Evolutionary conservation across 2,797 vertebrate genomes (phyloP), one percentile per base, ranked within the genome.

Genomic region (Lacerta bilineata): DNA sequence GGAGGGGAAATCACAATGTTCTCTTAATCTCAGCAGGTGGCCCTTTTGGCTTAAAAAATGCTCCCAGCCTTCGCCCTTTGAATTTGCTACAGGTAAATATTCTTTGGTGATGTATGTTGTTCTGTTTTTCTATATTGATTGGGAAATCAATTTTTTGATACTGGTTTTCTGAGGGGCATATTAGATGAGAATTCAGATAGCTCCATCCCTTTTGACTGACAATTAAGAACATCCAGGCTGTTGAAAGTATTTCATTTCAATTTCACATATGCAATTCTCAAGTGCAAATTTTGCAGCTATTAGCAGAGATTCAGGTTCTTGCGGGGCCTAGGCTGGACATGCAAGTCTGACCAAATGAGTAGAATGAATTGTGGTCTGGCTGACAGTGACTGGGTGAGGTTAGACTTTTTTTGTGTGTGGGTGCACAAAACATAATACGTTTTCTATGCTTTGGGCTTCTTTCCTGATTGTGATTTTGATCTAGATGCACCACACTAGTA

Each of bases 1-100:
- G 64, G 18, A 33, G 7, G 23, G 43, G 27, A 61, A 69, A 33
- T 5, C 27, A 33, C 36, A 46, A 36, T 33, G 11, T 61, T 80
- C 61, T 88, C 61, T 83, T 88, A 43, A 88, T 97, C 88, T 96
- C 95, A 95, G 96, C 96, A 97, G 98, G 96, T 97, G 96, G 97
- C 95, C 97, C 97, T 87, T 99, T 98, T 96, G 98, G 98, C 93
- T 97, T 99, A 96, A 99, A 98, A 97, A 99, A 96, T 96, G 97
- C 97, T 91, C 96, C 98, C 93, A 97, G 97, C 94, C 96, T 99
- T 94, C 97, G 98, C 95, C 98, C 98, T 23, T 97, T 99, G 96
- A 99, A 99, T 96, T 97, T 99, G 71, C 97, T 99, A 84, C 99
- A 99, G 98, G 99, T 99, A 98, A 82, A 82, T 1, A 95, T 92